Evolutionary conservation across 1,140 invertebrate genomes (phyloP), one percentile per base, ranked within the genome.

Genomic region (Druon quercuslanigerum): DNA sequence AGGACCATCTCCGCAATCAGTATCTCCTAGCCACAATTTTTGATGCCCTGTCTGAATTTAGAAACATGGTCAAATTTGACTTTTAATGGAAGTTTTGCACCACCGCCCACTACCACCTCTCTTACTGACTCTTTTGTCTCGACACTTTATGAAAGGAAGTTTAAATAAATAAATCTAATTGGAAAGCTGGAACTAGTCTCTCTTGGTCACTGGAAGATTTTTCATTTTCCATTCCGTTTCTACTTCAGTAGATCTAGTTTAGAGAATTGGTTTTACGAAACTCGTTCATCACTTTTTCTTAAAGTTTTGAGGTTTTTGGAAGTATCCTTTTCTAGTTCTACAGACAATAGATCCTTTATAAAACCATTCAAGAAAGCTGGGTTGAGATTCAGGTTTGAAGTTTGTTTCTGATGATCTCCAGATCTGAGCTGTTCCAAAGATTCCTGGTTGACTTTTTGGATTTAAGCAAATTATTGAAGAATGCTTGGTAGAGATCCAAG

Each of bases 1-100:
- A 50, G 78, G 79, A 52, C 80, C 84, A 20, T 85, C 85, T 40
- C 87, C 83, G 50, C 87, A 88, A 73, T 88, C 79, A 3, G 86
- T 54, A n/a, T 88, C 83, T 54, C 85, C 85, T 70, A 86, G 46
- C 56, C 79, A 80, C 57, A 88, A 75, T 16, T 79, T 76, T 52
- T 74, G 33, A 74, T 17, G 52, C 46, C 79, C 73, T 82, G 46
- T 50, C 76, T 71, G 60, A 54, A 54, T 66, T 60, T 40, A 40
- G 25, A 40, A 6, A 33, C 3, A n/a, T 14, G 40, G 14, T 14
- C 7, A 66, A 33, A 14, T 66, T 16, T 66, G 2, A 14, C 12
- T 13, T 2, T 0, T 51, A 11, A 7, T 40, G 20, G 19, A 1
- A 40, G 25, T 73, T 51, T 46, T 3, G 2, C 71, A 72, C 74